Percentiles rank a stretch among this genome's conserved stretches.
Conservation (phyloP, 2,888 invertebrate species). For the Platynereis dumerilii region DNA sequence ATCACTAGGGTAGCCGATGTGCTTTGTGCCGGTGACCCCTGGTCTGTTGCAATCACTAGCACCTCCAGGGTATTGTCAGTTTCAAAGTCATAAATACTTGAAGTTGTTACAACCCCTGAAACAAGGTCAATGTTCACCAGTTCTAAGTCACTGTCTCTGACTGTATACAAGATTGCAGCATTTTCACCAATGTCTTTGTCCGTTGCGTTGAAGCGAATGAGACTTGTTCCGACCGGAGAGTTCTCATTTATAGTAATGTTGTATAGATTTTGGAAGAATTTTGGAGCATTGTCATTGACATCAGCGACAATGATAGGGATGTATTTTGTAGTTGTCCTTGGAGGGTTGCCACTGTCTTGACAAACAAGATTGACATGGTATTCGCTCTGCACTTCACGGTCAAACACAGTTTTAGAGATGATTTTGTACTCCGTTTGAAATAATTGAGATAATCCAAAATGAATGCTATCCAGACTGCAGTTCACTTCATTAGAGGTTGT, state of each 20-base stretch:
- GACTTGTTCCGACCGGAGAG: not conserved
- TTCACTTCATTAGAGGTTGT: constrained; percentile 7
- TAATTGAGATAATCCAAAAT: constrained; percentile 24
- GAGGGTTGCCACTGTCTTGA: constrained; percentile 32
- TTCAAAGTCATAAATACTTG: constrained; percentile 9
- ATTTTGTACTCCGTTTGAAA: constrained; percentile 29
- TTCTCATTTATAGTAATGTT: constrained; percentile 8
- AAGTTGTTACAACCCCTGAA: constrained; percentile 12
- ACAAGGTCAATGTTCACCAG: constrained; percentile 7
- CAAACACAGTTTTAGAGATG: constrained; percentile 31
- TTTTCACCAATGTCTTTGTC: constrained; percentile 22
- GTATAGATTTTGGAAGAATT: constrained; percentile 12
- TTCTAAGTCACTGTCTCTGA: not conserved
- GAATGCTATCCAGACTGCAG: constrained; percentile 12
- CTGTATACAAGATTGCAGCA: constrained; percentile 18
- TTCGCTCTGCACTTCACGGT: constrained; percentile 27
- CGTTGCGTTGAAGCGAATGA: constrained; percentile 8
- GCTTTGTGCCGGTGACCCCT: not conserved
- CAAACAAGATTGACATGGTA: constrained; percentile 28
- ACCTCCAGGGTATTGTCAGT: not conserved
- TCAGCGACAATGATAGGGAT: constrained; percentile 78
- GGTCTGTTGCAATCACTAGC: constrained; percentile 15
- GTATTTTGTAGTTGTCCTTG: constrained; percentile 69
- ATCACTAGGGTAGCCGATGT: constrained; percentile 15
- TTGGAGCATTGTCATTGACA: constrained; percentile 70